A percentile compares a stretch with the other conserved stretches of the same genome.
These are phyloP conservation scores for Nomia melanderi DNA, from an alignment of 1,140 invertebrate genomes.

Conservation along the genomic window DNA sequence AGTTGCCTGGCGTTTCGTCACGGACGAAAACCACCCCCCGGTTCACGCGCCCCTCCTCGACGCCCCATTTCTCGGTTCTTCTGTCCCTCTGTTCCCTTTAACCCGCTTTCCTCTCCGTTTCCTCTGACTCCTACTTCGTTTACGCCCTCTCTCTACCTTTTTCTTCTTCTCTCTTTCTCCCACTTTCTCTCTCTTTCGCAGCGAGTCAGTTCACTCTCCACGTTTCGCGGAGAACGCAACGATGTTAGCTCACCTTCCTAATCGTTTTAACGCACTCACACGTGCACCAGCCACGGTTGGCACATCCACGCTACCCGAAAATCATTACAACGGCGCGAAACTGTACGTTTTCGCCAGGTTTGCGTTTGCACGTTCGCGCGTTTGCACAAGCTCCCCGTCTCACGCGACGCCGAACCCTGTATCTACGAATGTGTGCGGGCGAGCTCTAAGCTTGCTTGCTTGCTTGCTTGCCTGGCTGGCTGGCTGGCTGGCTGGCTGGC, in stretches of 20 bases:
- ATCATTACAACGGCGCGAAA: constrained; percentile 62
- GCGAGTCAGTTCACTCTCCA: constrained; percentile 12
- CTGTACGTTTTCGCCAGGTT: constrained; percentile 54
- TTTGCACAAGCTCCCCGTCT: constrained; percentile 42
- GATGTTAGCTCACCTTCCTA: constrained; percentile 70
- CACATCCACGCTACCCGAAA: constrained; percentile 54
- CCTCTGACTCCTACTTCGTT: constrained; percentile 24
- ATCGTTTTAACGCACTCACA: constrained; percentile 73
- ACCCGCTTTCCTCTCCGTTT: constrained; percentile 1
- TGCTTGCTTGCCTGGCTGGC: too few relatives aligned
- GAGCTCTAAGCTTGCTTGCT: too few relatives aligned
- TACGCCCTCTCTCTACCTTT: not conserved
- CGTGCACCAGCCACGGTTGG: constrained; percentile 17
- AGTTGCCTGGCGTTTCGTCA: constrained; percentile 54
- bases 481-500: too few relatives aligned
- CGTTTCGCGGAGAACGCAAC: constrained; percentile 54
- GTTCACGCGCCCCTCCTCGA: not conserved
- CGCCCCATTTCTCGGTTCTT: constrained; percentile 14
- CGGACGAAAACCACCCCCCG: not conserved
- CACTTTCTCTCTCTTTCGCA: not conserved
- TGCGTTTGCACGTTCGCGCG: constrained; percentile 57
- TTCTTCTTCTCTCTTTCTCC: not conserved
- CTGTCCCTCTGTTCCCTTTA: constrained; percentile 3
- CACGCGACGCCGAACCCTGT: constrained; percentile 15
- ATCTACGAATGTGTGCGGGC: not conserved